Evolutionary conservation across 2,888 invertebrate genomes (phyloP).

Genomic region (Chironomus tentans): DNA sequence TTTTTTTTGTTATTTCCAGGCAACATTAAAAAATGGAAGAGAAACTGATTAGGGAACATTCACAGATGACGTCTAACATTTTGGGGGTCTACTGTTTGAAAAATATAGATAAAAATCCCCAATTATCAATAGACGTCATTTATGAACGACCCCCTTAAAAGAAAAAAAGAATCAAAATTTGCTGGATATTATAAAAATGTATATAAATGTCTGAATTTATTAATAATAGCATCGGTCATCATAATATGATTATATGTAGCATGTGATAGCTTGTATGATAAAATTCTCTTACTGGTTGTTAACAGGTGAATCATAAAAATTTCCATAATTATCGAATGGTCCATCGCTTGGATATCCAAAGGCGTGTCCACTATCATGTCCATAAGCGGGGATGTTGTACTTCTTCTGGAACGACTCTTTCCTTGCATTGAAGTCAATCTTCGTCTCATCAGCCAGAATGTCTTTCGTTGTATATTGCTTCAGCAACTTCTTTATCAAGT

Average conservation of each 20-base stretch:
- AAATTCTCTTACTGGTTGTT: not conserved
- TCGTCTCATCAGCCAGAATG: slow-evolving; percentile 1
- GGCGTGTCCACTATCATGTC: not conserved
- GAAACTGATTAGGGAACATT: no score
- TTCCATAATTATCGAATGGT: not conserved
- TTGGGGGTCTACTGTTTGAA: no score
- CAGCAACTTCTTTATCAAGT: slow-evolving; percentile 1
- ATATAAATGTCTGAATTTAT: not conserved
- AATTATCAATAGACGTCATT: no score
- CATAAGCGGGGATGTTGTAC: not conserved
- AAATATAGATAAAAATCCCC: no score
- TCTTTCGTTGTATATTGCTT: not conserved
- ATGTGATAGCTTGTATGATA: not conserved
- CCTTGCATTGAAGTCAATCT: not conserved
- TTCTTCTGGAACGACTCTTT: not conserved
- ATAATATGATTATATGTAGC: not conserved
- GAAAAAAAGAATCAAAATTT: not conserved
- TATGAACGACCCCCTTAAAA: not conserved
- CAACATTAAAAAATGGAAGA: no score
- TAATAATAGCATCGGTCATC: no score
- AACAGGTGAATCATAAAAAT: not conserved
- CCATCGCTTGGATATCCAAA: not conserved
- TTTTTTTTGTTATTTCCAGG: no score
- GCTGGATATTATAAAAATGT: not conserved
- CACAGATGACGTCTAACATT: no score